Evolutionary conservation across 2,797 vertebrate genomes (phyloP).

Genomic region (Malacoctenus gilli): DNA sequence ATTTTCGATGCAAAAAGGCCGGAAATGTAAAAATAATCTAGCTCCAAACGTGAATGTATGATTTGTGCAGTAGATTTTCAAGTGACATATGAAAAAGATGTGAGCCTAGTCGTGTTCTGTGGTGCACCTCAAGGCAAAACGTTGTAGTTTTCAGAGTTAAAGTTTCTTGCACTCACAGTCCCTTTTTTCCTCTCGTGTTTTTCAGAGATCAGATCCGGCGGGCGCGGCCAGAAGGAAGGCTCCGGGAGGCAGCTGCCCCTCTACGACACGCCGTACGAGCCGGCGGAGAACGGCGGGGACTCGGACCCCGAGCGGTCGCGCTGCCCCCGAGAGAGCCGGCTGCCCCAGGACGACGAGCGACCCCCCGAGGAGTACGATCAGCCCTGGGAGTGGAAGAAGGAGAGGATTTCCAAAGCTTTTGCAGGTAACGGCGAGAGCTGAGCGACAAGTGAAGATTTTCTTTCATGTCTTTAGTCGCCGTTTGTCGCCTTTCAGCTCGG

Average conservation of each 20-base stretch:
- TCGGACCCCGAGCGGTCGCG: slow-evolving; percentile 75
- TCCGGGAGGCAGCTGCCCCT: slow-evolving; percentile 84
- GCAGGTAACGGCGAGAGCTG: slow-evolving; percentile 81
- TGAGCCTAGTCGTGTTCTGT: slow-evolving; percentile 10
- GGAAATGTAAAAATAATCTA: too few species aligned
- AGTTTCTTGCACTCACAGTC: slow-evolving; percentile 15
- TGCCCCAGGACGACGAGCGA: slow-evolving; percentile 94
- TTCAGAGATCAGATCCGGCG: slow-evolving; percentile 89
- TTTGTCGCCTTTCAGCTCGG: slow-evolving; percentile 3
- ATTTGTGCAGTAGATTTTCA: too few species aligned
- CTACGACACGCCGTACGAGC: slow-evolving; percentile 96
- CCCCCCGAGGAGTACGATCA: slow-evolving; percentile 98
- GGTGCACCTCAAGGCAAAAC: slow-evolving; percentile 18
- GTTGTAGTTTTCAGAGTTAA: slow-evolving; percentile 15
- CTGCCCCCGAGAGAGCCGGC: slow-evolving; percentile 90
- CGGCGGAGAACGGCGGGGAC: slow-evolving; percentile 84
- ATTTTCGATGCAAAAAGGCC: too few species aligned
- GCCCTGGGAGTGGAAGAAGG: slow-evolving; percentile 99
- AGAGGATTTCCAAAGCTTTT: slow-evolving; percentile 96
- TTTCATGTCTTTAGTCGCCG: too few species aligned
- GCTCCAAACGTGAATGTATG: too few species aligned
- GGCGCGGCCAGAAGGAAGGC: slow-evolving; percentile 85
- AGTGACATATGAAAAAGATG: slow-evolving; percentile 7
- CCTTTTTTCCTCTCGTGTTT: slow-evolving; percentile 17
- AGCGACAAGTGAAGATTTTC: too few species aligned